Conservation (phyloP, 2,888 invertebrate species). For the Nesidiocoris tenuis region DNA sequence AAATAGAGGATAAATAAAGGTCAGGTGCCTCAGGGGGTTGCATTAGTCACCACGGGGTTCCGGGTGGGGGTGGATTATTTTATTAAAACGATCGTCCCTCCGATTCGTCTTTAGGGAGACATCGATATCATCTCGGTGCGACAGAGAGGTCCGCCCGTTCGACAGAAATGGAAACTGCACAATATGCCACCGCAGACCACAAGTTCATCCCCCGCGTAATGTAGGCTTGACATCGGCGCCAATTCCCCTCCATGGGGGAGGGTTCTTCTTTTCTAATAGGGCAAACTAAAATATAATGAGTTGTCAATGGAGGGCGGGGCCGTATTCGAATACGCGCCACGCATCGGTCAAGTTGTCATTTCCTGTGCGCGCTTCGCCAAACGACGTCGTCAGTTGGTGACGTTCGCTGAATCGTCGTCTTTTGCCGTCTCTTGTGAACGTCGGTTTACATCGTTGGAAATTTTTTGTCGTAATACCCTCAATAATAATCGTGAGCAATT, state of each 20-base stretch:
- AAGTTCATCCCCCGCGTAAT: constrained; percentile 27
- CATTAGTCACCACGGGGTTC: constrained; percentile 36
- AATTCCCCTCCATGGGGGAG: constrained; percentile 12
- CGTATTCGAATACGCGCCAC: constrained; percentile 6
- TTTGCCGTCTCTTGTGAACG: too few relatives aligned
- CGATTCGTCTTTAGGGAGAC: constrained; percentile 21
- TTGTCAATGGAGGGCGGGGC: constrained; percentile 46
- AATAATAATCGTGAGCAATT: too few relatives aligned
- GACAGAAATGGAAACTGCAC: constrained; percentile 4
- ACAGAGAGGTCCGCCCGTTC: not conserved
- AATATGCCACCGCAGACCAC: constrained; percentile 24
- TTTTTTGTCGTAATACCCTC: too few relatives aligned
- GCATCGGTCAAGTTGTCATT: constrained; percentile 23
- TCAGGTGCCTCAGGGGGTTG: constrained; percentile 36
- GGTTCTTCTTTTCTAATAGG: constrained; percentile 45
- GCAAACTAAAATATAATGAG: constrained; percentile 51
- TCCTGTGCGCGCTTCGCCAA: not conserved
- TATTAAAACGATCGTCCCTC: constrained; percentile 43
- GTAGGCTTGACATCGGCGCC: constrained; percentile 5
- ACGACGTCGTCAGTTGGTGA: too few relatives aligned
- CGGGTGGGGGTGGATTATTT: constrained; percentile 36
- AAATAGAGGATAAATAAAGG: constrained; percentile 29
- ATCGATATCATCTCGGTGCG: not conserved
- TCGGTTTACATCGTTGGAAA: too few relatives aligned
- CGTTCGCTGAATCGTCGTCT: too few relatives aligned